These are phyloP conservation scores for Stomorhina lunata DNA, from an alignment of 2,888 invertebrate species.

Conservation along the genomic window DNA sequence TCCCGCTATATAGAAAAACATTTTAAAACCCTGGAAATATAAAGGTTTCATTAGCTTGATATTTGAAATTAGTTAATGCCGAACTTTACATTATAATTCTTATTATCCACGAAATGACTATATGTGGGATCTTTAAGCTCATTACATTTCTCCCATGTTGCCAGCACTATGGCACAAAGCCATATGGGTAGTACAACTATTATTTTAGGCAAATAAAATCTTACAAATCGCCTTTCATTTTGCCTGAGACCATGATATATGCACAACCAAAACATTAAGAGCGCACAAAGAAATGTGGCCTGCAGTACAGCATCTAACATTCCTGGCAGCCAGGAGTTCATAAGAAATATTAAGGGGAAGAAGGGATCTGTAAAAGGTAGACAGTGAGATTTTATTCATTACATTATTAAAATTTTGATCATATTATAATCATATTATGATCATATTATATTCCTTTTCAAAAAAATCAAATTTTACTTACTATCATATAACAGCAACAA, in stretches of 20 bases:
- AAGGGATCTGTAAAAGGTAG: slow-evolving; percentile 88
- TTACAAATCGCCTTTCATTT: slow-evolving; percentile 91
- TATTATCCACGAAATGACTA: slow-evolving; percentile 91
- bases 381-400: not conserved
- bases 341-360: slow-evolving; percentile 93
- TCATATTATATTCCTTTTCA: not conserved
- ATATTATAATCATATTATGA: not conserved
- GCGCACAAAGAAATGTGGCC: slow-evolving; percentile 91
- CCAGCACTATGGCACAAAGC: slow-evolving; percentile 91
- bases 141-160: slow-evolving; percentile 94
- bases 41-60: not conserved
- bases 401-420: not conserved
- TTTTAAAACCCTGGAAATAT: slow-evolving; percentile 89
- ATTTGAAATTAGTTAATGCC: too few species aligned
- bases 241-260: slow-evolving; percentile 96
- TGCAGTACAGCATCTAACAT: slow-evolving; percentile 95
- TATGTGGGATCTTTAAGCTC: slow-evolving; percentile 95
- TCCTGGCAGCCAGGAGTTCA: slow-evolving; percentile 94
- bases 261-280: slow-evolving; percentile 96
- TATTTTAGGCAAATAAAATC: slow-evolving; percentile 95
- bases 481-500: slow-evolving; percentile 94
- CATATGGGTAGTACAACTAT: slow-evolving; percentile 92
- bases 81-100: slow-evolving; percentile 91
- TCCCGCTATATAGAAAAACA: slow-evolving; percentile 93
- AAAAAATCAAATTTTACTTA: slow-evolving; percentile 80